Conservation (phyloP, 2,888 invertebrate genomes). For the Parnassius smintheus region DNA sequence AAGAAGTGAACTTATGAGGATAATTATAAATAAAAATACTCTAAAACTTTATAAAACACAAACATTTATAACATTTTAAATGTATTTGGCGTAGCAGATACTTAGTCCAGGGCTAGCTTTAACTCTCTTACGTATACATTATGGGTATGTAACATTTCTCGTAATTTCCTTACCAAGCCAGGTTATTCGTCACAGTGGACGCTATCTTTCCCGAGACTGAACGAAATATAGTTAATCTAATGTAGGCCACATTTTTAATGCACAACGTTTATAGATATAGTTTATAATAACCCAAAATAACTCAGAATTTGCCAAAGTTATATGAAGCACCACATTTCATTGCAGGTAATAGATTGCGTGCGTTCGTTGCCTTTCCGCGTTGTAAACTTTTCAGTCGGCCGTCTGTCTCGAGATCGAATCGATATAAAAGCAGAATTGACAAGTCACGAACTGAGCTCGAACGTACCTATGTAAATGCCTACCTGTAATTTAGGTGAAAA, state of each 20-base stretch:
- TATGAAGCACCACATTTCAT: conserved; percentile 53
- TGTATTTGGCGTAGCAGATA: too few species aligned
- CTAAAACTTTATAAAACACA: too few species aligned
- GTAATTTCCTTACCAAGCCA: too few species aligned
- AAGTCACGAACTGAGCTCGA: conserved; percentile 63
- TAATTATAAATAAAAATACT: too few species aligned
- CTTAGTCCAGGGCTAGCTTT: too few species aligned
- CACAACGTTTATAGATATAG: conserved; percentile 5
- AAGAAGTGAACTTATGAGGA: too few species aligned
- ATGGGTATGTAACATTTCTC: too few species aligned
- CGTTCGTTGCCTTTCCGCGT: conserved; percentile 69
- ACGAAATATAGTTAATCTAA: too few species aligned
- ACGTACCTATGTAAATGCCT: conserved; percentile 39
- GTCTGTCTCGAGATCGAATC: conserved; percentile 69
- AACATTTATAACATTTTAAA: too few species aligned
- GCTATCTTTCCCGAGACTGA: too few species aligned
- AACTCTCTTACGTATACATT: too few species aligned
- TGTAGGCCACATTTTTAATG: not conserved
- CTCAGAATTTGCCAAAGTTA: conserved; percentile 17
- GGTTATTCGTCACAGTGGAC: too few species aligned
- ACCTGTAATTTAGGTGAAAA: conserved; percentile 42
- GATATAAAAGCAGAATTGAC: conserved; percentile 61
- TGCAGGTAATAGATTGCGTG: conserved; percentile 65
- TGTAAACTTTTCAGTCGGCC: conserved; percentile 66
- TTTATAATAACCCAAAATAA: conserved; percentile 8